Evolutionary conservation across 2,797 vertebrate genomes (phyloP).

Genomic region (Amniataba percoides): DNA sequence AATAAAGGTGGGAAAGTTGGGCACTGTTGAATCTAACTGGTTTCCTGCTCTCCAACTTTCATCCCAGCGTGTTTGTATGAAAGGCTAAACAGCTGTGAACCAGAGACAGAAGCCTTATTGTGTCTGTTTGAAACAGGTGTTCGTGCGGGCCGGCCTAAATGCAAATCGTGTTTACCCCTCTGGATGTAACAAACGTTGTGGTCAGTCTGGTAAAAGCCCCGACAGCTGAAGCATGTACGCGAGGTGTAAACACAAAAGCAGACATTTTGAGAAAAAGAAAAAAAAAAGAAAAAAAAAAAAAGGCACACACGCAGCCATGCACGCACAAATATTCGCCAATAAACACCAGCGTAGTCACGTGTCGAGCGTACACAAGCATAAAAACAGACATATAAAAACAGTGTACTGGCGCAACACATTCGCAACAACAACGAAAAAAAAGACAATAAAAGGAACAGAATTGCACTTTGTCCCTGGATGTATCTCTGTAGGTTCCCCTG

Average conservation of each 20-base stretch:
- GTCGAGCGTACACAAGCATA: conserved; percentile 38
- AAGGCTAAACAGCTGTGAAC: conserved; percentile 1
- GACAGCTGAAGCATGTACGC: conserved; percentile 33
- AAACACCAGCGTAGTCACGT: conserved; percentile 23
- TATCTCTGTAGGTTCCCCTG: conserved; percentile 59
- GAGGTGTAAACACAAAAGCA: conserved; percentile 36
- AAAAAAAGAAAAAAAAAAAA: conserved; percentile 11
- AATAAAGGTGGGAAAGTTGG: conserved; percentile 26
- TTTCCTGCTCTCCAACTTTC: not conserved
- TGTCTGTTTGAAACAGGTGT: conserved; percentile 3
- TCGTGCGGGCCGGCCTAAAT: conserved; percentile 33
- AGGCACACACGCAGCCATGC: conserved; percentile 43
- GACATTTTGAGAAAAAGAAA: not conserved
- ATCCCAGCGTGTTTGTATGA: not conserved
- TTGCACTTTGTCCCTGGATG: conserved; percentile 84
- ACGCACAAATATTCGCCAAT: conserved; percentile 8
- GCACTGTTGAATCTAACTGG: not conserved
- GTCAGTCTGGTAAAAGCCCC: conserved; percentile 15
- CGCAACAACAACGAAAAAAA: conserved; percentile 17
- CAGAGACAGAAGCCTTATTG: conserved; percentile 13
- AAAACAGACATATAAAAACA: conserved; percentile 47
- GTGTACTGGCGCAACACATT: conserved; percentile 35
- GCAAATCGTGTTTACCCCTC: conserved; percentile 38
- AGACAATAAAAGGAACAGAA: conserved; percentile 54
- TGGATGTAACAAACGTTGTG: conserved; percentile 29